Conservation (phyloP, 2,888 invertebrate species). For the Ceramica pisi region DNA sequence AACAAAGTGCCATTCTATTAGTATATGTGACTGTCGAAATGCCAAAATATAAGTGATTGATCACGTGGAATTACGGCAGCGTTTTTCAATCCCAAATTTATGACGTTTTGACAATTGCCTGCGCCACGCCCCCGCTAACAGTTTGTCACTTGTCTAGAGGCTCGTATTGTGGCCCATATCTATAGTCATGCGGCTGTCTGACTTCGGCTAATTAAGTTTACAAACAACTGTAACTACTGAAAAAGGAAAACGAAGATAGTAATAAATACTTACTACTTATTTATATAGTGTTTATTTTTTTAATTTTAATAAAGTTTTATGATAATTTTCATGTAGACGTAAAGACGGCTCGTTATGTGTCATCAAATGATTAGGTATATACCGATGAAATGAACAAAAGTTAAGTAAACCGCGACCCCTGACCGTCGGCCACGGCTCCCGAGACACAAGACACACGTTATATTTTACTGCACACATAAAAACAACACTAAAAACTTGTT, state of each 20-base stretch:
- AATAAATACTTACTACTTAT: background rate
- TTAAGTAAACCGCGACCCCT: constrained; percentile 23
- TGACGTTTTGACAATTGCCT: too few species aligned
- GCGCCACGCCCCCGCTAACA: too few species aligned
- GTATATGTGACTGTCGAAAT: too few species aligned
- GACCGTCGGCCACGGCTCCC: constrained; percentile 1
- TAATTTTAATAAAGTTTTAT: too few species aligned
- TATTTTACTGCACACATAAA: constrained; percentile 54
- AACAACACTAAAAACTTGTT: constrained; percentile 53
- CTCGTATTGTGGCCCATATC: too few species aligned
- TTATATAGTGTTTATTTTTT: background rate
- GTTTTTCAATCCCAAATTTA: too few species aligned
- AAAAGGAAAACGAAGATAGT: constrained; percentile 4
- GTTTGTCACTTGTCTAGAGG: too few species aligned
- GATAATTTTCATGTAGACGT: background rate
- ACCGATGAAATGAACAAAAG: constrained; percentile 6
- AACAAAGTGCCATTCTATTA: too few species aligned
- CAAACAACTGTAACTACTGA: constrained; percentile 22
- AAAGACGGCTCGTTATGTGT: constrained; percentile 12
- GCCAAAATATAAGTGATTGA: too few species aligned
- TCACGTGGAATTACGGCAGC: too few species aligned
- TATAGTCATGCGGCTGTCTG: too few species aligned
- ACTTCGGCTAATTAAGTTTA: too few species aligned
- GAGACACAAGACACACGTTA: constrained; percentile 41
- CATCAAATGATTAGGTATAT: constrained; percentile 11